A percentile compares a stretch with the other conserved stretches of the same genome.
phyloP scores from a whole-genome alignment of 2,888 invertebrate species.

The Mythimna impura region DNA sequence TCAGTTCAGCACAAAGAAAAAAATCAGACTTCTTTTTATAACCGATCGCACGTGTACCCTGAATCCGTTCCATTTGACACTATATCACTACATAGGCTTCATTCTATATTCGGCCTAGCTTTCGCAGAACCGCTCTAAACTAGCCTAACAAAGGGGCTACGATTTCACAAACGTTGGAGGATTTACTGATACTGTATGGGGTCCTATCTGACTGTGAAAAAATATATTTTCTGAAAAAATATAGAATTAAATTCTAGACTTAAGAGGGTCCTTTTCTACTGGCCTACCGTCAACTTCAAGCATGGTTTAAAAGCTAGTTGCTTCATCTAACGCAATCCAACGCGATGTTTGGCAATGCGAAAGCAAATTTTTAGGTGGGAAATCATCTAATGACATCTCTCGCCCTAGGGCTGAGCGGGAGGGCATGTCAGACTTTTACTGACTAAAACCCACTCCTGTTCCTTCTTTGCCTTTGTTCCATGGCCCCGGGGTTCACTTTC shows the following conservation, averaged over 20 bases:
- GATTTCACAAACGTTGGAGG: slow-evolving; percentile 28
- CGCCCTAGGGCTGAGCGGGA: no score
- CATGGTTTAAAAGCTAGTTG: no score
- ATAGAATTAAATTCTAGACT: not conserved
- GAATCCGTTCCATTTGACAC: slow-evolving; percentile 7
- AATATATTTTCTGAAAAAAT: not conserved
- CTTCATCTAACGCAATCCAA: no score
- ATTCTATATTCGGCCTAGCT: not conserved
- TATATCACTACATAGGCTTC: not conserved
- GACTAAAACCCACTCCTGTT: no score
- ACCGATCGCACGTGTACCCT: not conserved
- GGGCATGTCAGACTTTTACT: no score
- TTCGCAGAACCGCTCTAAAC: slow-evolving; percentile 1
- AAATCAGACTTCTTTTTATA: not conserved
- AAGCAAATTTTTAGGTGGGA: no score
- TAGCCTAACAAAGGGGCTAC: slow-evolving; percentile 26
- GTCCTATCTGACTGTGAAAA: not conserved
- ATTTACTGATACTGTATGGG: slow-evolving; percentile 8
- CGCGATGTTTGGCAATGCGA: no score
- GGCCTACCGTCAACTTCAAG: no score
- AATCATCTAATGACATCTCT: no score
- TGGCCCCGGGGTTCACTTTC: no score
- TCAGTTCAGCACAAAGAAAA: not conserved
- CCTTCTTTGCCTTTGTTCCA: no score
- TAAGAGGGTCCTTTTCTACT: not conserved